phyloP scores from a whole-genome alignment of 2,888 invertebrate species.

The Digitonthophagus gazella region DNA sequence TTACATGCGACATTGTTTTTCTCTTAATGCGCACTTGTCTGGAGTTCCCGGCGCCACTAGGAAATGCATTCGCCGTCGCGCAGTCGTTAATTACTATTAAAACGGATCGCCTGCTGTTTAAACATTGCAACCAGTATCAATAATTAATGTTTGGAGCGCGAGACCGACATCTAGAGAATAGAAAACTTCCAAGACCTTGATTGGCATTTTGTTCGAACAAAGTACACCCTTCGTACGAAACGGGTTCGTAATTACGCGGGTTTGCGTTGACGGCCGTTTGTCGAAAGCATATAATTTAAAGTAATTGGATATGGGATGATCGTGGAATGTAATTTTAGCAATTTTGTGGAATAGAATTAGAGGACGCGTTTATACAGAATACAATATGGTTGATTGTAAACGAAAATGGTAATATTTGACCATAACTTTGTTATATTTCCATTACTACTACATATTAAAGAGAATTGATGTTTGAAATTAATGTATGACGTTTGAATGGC shows the following conservation, averaged over 20 bases:
- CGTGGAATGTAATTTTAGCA: neutral
- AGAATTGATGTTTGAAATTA: neutral
- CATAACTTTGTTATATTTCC: neutral
- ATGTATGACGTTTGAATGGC: too few relatives aligned
- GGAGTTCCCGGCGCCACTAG: neutral
- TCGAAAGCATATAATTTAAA: neutral
- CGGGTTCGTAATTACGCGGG: neutral
- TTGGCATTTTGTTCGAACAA: neutral
- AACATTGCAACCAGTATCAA: neutral
- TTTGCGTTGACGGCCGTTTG: neutral
- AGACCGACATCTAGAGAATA: neutral
- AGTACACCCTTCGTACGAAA: neutral
- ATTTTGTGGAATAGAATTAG: neutral
- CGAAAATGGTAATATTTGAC: neutral
- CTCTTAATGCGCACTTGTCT: neutral
- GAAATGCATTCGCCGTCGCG: neutral
- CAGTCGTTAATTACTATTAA: neutral
- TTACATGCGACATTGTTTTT: conserved; percentile 16
- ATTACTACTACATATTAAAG: too few relatives aligned
- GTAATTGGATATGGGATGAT: neutral
- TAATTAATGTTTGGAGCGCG: neutral
- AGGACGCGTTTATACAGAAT: neutral
- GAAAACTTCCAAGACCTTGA: neutral
- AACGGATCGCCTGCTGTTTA: neutral
- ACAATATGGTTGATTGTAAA: neutral